Evolutionary conservation across 2,113 vertebrate genomes (phyloP), one percentile per base, ranked within the genome.

Genomic region (Paratilapia polleni): DNA sequence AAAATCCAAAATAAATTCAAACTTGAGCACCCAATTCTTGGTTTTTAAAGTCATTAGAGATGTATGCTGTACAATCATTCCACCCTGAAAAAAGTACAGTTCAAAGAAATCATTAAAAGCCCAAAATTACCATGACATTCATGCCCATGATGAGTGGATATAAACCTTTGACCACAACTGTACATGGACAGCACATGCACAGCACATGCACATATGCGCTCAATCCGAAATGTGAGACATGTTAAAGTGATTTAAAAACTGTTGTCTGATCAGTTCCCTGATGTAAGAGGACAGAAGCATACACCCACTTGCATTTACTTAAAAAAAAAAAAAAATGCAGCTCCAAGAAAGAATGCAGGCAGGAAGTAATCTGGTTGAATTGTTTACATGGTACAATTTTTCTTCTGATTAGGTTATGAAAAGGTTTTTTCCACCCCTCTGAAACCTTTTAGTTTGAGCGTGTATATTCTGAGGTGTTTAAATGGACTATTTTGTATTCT

Each of bases 361-460:
- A 68, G 24, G 22, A 68, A 47, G 14, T 17, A 43, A 68, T 43
- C 4, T 26, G 63, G 63, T 26, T 68, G 61, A 17, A 47, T 68
- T 1, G 14, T 68, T 68, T 68, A 24, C 13, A 66, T 66, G n/a
- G 62, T 41, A n/a, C n/a, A 66, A 66, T n/a, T 13, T 64, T 41
- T 24, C 41, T 24, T 64, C 62, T 64, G 0, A 64, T 15, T 41
- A n/a, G 1, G 0, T 64, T 0, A 1, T 41, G 62, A 64, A 64
- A 41, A 3, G 36, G 0, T 64, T 64, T 24, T 41, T 5, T 41
- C 36, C 7, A 64, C 34, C 20, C 2, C n/a, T 49, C 64, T 49
- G 41, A 68, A 68, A 68, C 64, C 14, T 0, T 47, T 19, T n/a
- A 68, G 47, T 4, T 43, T 47, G 26, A 9, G 0, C 41, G 22